These are phyloP conservation scores for Pitangus sulphuratus DNA, from an alignment of 2,797 vertebrate species.

Conservation along the genomic window DNA sequence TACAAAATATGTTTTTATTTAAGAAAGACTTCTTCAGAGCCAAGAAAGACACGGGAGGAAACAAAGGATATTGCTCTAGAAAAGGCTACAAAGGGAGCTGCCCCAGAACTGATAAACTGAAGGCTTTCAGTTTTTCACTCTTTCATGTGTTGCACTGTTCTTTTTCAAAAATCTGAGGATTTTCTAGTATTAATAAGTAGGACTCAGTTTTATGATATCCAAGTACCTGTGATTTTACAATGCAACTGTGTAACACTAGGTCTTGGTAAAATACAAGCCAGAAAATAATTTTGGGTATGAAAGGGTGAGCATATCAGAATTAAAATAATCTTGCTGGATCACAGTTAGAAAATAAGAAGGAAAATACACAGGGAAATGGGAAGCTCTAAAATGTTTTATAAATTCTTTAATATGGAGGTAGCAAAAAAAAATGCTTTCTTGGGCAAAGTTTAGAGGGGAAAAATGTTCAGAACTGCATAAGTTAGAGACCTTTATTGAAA, in stretches of 20 bases:
- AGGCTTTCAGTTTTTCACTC: not conserved
- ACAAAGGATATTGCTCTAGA: not conserved
- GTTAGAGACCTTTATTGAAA: not conserved
- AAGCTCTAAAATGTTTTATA: not conserved
- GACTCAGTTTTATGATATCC: not conserved
- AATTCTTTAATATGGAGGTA: not conserved
- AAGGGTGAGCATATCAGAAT: not conserved
- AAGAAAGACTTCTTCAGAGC: not conserved
- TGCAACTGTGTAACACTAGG: accelerated
- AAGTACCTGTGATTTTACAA: not conserved
- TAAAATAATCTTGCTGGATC: not conserved
- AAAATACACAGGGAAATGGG: not conserved
- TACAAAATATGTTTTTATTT: not conserved
- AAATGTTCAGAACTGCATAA: not conserved
- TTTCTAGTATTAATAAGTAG: not conserved
- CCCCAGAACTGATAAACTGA: not conserved
- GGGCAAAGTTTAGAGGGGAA: not conserved
- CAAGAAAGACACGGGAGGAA: not conserved
- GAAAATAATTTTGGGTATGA: not conserved
- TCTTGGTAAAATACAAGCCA: not conserved
- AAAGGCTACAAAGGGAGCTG: not conserved
- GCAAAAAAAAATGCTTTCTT: not conserved
- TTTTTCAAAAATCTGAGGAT: not conserved
- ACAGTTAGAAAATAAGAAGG: not conserved
- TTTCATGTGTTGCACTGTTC: not conserved